phyloP scores from a whole-genome alignment of 2,113 vertebrate genomes.

The Prunella fulvescens region DNA sequence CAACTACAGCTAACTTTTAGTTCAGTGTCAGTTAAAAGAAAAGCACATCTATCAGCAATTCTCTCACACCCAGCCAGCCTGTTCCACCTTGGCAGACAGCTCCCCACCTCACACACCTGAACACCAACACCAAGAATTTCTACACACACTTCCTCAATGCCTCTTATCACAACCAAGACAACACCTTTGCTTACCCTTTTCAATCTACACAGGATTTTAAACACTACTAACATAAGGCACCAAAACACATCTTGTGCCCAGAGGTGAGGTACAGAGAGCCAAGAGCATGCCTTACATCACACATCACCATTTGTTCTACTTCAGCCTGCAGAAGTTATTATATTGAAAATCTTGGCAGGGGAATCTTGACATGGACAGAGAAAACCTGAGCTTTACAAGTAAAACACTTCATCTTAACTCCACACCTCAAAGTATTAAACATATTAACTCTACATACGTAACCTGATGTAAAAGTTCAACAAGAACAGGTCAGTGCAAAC shows the following conservation, averaged over 20 bases:
- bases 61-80: background rate
- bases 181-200: background rate
- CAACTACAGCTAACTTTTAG: background rate
- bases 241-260: background rate
- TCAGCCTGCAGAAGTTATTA: background rate
- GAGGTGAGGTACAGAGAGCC: background rate
- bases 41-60: background rate
- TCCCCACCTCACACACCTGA: background rate
- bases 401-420: background rate
- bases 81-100: background rate
- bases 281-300: accelerated
- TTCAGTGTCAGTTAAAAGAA: background rate
- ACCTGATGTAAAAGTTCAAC: accelerated
- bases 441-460: background rate
- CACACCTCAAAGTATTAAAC: background rate
- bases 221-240: background rate
- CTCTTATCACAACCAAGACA: background rate
- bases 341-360: background rate
- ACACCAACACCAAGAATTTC: background rate
- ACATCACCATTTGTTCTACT: background rate
- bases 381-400: background rate
- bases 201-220: background rate
- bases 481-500: background rate
- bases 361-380: accelerated
- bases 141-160: background rate